A percentile compares a stretch with the other conserved stretches of the same genome.
Evolutionary conservation across 1,140 invertebrate genomes (phyloP).

Genomic region (Anastrepha obliqua): DNA sequence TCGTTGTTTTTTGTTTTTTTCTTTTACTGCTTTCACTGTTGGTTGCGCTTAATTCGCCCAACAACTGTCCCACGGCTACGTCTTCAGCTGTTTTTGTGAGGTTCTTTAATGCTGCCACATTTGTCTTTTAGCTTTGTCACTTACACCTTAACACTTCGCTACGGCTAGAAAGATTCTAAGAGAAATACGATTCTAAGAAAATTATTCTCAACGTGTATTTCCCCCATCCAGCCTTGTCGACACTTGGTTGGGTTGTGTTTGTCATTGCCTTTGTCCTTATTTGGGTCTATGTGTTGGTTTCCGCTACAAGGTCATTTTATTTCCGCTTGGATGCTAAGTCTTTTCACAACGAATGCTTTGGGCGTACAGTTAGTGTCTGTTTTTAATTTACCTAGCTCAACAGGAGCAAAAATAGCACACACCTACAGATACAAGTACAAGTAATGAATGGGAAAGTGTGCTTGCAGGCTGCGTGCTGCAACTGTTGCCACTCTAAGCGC

Average conservation of each 20-base stretch:
- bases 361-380: slow-evolving; percentile 15
- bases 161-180: not conserved
- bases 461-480: not conserved
- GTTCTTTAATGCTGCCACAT: not conserved
- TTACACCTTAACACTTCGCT: slow-evolving; percentile 13
- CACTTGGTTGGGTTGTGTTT: not conserved
- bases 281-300: not conserved
- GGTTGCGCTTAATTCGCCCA: slow-evolving; percentile 1
- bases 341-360: not conserved
- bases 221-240: not conserved
- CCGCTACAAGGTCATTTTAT: slow-evolving; percentile 38
- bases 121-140: not conserved
- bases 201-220: not conserved
- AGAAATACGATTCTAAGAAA: slow-evolving; percentile 3
- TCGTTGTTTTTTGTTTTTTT: not conserved
- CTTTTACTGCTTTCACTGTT: slow-evolving; percentile 30
- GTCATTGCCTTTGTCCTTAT: not conserved
- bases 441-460: not conserved
- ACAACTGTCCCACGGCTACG: not conserved
- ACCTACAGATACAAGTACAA: not conserved
- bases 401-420: slow-evolving; percentile 38
- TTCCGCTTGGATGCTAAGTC: slow-evolving; percentile 36
- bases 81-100: not conserved
- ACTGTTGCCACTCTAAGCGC: slow-evolving; percentile 20
- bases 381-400: slow-evolving; percentile 35